Evolutionary conservation across 2,888 invertebrate genomes (phyloP).

Genomic region (Linnaemya vulpina): DNA sequence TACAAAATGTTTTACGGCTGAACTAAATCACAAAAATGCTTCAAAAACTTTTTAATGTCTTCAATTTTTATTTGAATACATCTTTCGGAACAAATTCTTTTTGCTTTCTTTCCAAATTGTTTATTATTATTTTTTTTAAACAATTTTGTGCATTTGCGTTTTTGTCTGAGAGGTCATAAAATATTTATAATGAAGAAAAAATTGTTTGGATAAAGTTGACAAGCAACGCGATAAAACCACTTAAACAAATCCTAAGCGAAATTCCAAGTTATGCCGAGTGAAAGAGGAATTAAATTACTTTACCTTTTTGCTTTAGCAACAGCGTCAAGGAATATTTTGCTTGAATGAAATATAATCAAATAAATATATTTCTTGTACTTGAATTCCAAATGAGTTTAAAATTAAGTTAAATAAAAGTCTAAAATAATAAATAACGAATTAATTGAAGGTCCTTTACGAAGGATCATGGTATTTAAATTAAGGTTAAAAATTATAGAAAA

Average conservation of each 20-base stretch:
- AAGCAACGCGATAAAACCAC: not conserved
- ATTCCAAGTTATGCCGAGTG: not conserved
- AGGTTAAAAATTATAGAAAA: too few relatives aligned
- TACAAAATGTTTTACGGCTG: not conserved
- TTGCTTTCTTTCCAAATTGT: too few relatives aligned
- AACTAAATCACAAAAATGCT: not conserved
- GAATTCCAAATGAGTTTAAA: too few relatives aligned
- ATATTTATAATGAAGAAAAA: slow-evolving; percentile 6
- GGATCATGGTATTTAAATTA: too few relatives aligned
- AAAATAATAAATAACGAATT: too few relatives aligned
- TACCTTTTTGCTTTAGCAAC: not conserved
- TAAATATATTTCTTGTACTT: too few relatives aligned
- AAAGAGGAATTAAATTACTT: slow-evolving; percentile 1
- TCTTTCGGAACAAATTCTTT: not conserved
- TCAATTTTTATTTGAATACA: not conserved
- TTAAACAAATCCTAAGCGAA: not conserved
- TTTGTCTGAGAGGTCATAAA: slow-evolving; percentile 1
- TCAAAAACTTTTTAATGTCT: not conserved
- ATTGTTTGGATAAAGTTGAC: not conserved
- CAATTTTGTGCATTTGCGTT: not conserved
- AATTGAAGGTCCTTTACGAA: too few relatives aligned
- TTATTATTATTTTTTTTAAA: too few relatives aligned
- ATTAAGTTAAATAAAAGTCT: too few relatives aligned
- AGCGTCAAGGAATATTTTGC: not conserved
- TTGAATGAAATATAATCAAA: not conserved